Base-by-base conservation (phyloP, 2,888 invertebrate genomes). In the Caenorhabditis sp. region DNA sequence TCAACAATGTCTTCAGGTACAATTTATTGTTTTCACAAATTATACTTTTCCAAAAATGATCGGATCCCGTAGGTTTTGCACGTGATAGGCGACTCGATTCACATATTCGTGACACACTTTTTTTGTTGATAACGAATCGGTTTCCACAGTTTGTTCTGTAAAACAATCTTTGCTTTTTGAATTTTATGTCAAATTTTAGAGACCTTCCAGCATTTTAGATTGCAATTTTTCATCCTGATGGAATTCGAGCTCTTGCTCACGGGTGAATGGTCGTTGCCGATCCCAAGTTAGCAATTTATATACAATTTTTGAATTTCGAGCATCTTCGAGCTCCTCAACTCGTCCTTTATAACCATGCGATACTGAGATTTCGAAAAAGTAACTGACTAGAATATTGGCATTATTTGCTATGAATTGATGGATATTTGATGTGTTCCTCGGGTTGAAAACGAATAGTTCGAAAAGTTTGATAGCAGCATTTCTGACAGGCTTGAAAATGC, bases 1-100 rank as follows among this genome's bases (percentile, higher is more conserved):
- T 0, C 92, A 92, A 82, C 88, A 93, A 76, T 89, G 95, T 81
- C 90, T 95, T 17, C 90, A 91, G 89, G 91, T 91, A 71, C 74
- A 57, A n/a, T n/a, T 14, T 49, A n/a, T 12, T 59, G 3, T 43
- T 12, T 36, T 20, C 17, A 56, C 12, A 27, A 27, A 25, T 12
- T 38, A 60, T 38, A 49, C 25, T 53, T 23, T 36, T 59, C 65
- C 65, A 36, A 65, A 65, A n/a, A 59, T 53, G 27, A 59, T 65
- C 3, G 59, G 59, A 17, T 59, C 43, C 0, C 59, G 50, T 17
- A 59, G 57, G 5, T 57, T n/a, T 27, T 25, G 27, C 3, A 27
- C n/a, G 4, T 23, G 57, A 31, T 31, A 57, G 2, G 31, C n/a
- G 7, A 31, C 26, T 4, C 23, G 21, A 10, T 23, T 23, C 10